Evolutionary conservation across 1,140 invertebrate species (phyloP), one percentile per base, ranked within the genome.

Genomic region (Hyles vespertilio): DNA sequence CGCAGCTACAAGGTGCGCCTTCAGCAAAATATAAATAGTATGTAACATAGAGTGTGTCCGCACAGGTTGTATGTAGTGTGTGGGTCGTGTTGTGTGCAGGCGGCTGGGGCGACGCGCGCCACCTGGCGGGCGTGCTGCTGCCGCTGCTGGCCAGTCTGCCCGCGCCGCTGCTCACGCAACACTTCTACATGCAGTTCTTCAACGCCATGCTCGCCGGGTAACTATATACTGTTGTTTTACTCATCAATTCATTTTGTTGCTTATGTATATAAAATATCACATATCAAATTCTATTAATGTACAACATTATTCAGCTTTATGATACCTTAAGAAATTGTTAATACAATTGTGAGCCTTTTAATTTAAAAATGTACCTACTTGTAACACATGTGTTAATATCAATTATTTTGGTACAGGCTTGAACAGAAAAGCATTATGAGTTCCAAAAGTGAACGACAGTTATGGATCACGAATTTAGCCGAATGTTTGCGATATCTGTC

Each of bases 391-490:
- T 22, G 22, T 22, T 1, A 1, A 55, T 22, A 9, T 44, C 43
- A 44, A 40, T 40, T 5, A 40, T 40, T 8, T 40, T 40, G 1
- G 36, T 67, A n/a, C 69, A 86, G 83, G 11, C 59, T 84, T 12
- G 63, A 74, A 34, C 69, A 69, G 52, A 84, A 78, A 65, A 70
- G 49, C 5, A 58, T 80, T n/a, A 48, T 77, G 9, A 74, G 52
- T 22, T 81, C 75, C 0, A 82, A 77, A 58, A 80, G 69, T 56
- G 81, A 86, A 56, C 68, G 81, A 4, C 74, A 80, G 56, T 36
- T 63, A 0, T 86, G 81, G 79, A 72, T 78, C 36, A 63, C 65
- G 5, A 74, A 63, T 36, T 10, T 83, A n/a, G 64, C 65, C 0
- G 81, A 81, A 8, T 82, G 77, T 40, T 36, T 84, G 36, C 61